Percentiles rank a stretch among this genome's conserved stretches.
These are phyloP conservation scores for Siniperca knerii DNA, from an alignment of 2,113 vertebrate genomes.

Conservation along the genomic window DNA sequence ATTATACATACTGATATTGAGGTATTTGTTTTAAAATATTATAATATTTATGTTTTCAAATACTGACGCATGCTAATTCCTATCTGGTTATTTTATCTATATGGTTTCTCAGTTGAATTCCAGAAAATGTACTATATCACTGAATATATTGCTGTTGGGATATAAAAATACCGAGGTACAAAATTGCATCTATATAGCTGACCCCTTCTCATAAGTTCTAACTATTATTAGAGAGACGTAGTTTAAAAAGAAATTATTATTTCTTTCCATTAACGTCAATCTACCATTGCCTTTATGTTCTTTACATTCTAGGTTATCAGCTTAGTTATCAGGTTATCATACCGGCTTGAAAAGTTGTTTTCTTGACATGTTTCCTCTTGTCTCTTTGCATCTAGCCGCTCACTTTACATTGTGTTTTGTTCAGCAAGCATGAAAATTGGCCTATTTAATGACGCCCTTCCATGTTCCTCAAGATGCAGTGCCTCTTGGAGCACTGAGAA, in stretches of 20 bases:
- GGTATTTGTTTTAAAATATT: background rate
- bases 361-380: conserved; percentile 67
- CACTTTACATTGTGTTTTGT: conserved; percentile 71
- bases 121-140: background rate
- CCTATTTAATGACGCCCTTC: conserved; percentile 73
- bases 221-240: background rate
- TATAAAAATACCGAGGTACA: background rate
- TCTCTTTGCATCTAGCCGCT: conserved; percentile 60
- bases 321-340: background rate
- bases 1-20: background rate
- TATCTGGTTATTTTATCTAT: background rate
- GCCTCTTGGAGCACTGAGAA: conserved; percentile 24
- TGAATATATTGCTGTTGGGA: background rate
- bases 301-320: background rate
- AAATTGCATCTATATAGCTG: background rate
- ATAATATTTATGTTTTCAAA: background rate
- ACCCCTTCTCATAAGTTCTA: background rate
- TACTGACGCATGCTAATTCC: background rate
- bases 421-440: conserved; percentile 80
- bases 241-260: background rate
- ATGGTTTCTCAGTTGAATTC: background rate
- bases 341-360: conserved; percentile 46
- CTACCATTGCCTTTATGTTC: background rate
- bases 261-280: background rate
- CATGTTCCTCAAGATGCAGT: conserved; percentile 49